phyloP scores from a whole-genome alignment of 2,888 invertebrate genomes.

The Platycheirus albimanus region DNA sequence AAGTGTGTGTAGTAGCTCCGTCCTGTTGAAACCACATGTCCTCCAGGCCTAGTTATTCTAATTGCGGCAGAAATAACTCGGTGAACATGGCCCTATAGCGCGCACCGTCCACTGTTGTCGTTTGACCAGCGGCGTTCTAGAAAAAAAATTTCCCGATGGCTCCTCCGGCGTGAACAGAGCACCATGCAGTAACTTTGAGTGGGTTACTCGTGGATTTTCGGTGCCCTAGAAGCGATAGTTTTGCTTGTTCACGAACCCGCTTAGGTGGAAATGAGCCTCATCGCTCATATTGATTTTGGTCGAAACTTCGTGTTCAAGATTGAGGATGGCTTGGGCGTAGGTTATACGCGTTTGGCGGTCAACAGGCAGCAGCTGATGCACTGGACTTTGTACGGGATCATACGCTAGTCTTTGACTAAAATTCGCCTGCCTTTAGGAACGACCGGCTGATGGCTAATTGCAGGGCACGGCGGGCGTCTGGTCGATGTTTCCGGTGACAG shows the following conservation, averaged over 20 bases:
- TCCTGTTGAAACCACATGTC: no score
- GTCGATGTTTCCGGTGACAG: slow-evolving; percentile 19
- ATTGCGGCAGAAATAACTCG: not conserved
- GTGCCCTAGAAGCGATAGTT: no score
- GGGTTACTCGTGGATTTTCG: no score
- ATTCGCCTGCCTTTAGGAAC: no score
- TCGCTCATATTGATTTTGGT: not conserved
- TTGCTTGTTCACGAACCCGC: not conserved
- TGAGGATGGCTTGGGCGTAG: no score
- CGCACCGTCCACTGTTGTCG: no score
- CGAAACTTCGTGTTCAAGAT: not conserved
- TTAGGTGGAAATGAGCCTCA: not conserved
- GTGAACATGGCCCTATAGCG: no score
- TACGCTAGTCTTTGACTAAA: not conserved
- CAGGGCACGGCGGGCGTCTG: not conserved
- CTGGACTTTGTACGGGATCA: slow-evolving; percentile 3
- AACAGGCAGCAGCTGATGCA: no score
- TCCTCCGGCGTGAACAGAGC: not conserved
- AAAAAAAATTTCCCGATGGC: not conserved
- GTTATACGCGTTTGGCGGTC: no score
- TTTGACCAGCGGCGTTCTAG: not conserved
- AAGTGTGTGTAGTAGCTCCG: no score
- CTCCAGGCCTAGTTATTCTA: no score
- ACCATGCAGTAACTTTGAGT: not conserved
- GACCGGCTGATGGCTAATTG: no score